Conservation (phyloP, 2,113 vertebrate genomes). For the Jaculus jaculus region DNA sequence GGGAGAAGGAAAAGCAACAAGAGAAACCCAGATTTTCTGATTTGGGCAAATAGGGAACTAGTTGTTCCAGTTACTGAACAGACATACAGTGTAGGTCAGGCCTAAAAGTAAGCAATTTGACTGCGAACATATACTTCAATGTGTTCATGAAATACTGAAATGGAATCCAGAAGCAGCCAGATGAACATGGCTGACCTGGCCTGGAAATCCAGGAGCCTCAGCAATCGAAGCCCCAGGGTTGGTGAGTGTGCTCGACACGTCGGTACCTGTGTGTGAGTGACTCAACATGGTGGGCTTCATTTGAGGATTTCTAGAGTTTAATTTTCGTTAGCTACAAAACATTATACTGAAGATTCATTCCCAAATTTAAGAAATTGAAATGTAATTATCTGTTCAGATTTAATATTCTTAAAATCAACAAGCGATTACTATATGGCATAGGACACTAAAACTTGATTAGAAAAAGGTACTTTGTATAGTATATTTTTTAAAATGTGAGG, state of each 20-base stretch:
- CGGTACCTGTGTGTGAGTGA: not conserved
- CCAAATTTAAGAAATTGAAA: slow-evolving; percentile 52
- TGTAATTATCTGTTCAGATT: not conserved
- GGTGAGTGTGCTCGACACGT: too few relatives aligned
- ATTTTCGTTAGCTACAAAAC: slow-evolving; percentile 11
- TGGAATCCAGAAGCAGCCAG: not conserved
- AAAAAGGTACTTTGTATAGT: not conserved
- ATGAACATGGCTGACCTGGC: not conserved
- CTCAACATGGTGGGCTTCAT: not conserved
- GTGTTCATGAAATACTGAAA: not conserved
- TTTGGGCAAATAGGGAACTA: not conserved
- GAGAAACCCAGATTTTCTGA: not conserved
- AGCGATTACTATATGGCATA: not conserved
- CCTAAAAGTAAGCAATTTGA: not conserved
- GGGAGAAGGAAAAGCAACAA: not conserved
- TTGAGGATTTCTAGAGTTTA: not conserved
- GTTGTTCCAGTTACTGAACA: not conserved
- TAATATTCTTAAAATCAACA: slow-evolving; percentile 1
- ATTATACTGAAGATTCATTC: not conserved
- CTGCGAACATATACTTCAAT: not conserved
- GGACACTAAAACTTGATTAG: slow-evolving; percentile 4
- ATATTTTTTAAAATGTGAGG: not conserved
- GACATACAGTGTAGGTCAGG: not conserved
- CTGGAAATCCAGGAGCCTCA: not conserved
- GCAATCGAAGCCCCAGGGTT: not conserved